phyloP scores from a whole-genome alignment of 2,797 vertebrate genomes.

The Alcedo atthis region DNA sequence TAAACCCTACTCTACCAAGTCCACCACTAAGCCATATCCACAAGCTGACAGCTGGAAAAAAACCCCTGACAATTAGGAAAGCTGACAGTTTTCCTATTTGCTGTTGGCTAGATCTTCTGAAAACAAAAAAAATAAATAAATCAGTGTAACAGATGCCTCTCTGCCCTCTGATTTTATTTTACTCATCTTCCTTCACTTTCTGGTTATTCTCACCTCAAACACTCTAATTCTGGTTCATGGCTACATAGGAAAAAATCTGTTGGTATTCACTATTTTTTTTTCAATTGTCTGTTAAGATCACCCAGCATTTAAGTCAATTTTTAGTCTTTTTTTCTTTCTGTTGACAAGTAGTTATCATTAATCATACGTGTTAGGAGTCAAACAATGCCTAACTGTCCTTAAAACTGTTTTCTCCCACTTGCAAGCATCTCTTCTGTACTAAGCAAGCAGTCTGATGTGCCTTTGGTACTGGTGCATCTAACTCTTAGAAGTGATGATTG shows the following conservation, averaged over 20 bases:
- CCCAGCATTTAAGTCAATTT: background rate
- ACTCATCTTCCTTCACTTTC: background rate
- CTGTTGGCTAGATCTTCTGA: background rate
- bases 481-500: background rate
- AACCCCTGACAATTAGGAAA: no score
- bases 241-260: background rate
- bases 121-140: background rate
- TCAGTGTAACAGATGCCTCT: background rate
- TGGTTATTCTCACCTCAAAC: background rate
- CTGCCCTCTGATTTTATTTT: background rate
- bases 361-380: background rate
- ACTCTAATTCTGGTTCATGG: fast-evolving
- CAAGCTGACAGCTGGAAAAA: no score
- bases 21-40: no score
- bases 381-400: background rate
- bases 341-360: background rate
- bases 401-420: background rate
- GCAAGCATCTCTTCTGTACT: background rate
- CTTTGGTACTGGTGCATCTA: background rate
- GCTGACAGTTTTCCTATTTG: background rate
- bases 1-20: no score
- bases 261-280: background rate
- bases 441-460: background rate
- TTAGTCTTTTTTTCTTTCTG: background rate
- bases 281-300: background rate